These are phyloP conservation scores for Drosophila persimilis DNA, from an alignment of 1,140 invertebrate genomes.

Conservation along the genomic window DNA sequence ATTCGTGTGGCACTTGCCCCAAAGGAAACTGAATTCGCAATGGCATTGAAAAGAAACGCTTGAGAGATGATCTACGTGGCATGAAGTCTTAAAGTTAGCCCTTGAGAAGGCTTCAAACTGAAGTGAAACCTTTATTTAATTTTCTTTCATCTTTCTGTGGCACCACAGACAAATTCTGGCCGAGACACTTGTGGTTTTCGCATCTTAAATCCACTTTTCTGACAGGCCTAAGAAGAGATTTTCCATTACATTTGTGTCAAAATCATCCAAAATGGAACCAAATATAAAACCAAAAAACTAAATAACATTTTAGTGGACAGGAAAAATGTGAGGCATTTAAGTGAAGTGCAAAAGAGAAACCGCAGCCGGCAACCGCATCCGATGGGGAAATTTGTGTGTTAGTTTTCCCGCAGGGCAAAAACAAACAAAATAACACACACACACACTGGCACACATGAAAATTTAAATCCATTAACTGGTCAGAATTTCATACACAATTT, in stretches of 20 bases:
- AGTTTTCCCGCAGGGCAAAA: slow-evolving; percentile 7
- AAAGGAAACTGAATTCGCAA: background rate
- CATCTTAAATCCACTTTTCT: background rate
- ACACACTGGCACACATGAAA: slow-evolving; percentile 35
- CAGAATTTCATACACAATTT: slow-evolving; percentile 53
- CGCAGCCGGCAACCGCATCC: slow-evolving; percentile 28
- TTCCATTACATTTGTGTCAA: slow-evolving; percentile 36
- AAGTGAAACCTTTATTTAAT: too few relatives aligned
- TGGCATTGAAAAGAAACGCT: too few relatives aligned
- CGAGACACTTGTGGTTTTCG: too few relatives aligned
- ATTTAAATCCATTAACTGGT: slow-evolving; percentile 55
- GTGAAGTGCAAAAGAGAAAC: slow-evolving; percentile 15
- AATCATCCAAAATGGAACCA: slow-evolving; percentile 9
- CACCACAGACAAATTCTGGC: too few relatives aligned
- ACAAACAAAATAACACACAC: background rate
- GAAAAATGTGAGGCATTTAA: slow-evolving; percentile 30
- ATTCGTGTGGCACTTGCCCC: slow-evolving; percentile 6
- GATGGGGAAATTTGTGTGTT: slow-evolving; percentile 37
- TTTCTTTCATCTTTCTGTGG: too few relatives aligned
- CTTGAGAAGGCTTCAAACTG: too few relatives aligned
- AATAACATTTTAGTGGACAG: slow-evolving; percentile 20
- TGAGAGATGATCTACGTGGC: too few relatives aligned
- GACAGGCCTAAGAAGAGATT: slow-evolving; percentile 14
- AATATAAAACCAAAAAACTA: slow-evolving; percentile 1
- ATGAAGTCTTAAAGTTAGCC: too few relatives aligned